Base-by-base conservation (phyloP, 1,140 invertebrate species). In the Phortica variegata region DNA sequence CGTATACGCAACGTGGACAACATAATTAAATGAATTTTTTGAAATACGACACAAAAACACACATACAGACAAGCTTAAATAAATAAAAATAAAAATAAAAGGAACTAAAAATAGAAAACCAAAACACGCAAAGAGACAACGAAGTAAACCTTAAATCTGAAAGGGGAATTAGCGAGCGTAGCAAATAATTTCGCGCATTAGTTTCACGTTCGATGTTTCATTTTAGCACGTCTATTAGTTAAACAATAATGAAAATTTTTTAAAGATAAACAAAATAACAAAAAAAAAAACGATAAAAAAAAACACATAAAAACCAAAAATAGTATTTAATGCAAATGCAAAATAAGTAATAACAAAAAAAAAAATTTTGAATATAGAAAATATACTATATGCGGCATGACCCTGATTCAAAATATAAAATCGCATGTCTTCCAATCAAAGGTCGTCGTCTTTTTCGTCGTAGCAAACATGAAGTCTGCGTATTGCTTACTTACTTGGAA, bases 371-470 rank as follows among this genome's bases (percentile, higher is more conserved):
- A 56, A 43, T 19, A 42, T 49, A 58, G 23, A 40, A 58, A 58
- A 55, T 58, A 47, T 54, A 49, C 50, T 42, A 62, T 65, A 65
- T 73, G 61, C 60, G 60, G 62, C 70, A 68, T 70, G 66, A 66
- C 60, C 70, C 65, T 73, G 70, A 70, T 73, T 73, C 66, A 62
- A 66, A 66, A 66, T 65, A 66, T 66, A 73, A 74, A 74, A 74
- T 74, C 71, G 65, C 65, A 74, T 69, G 71, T 74, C 71, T 74
- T 74, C 71, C 71, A 74, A 74, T 73, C 65, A 74, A 74, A 71
- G 71, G 66, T 73, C 71, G 71, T 74, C 65, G 73, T 71, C 73
- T n/a, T n/a, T n/a, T n/a, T n/a, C n/a, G n/a, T n/a, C 70, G 63
- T 73, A 73, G 62, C 60, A 69, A 68, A 69, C 63, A 68, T 57